A percentile compares a stretch with the other conserved stretches of the same genome.
Conservation (phyloP, 92 coral and sea anemone species). For the Zoanthus sansibaricus region DNA sequence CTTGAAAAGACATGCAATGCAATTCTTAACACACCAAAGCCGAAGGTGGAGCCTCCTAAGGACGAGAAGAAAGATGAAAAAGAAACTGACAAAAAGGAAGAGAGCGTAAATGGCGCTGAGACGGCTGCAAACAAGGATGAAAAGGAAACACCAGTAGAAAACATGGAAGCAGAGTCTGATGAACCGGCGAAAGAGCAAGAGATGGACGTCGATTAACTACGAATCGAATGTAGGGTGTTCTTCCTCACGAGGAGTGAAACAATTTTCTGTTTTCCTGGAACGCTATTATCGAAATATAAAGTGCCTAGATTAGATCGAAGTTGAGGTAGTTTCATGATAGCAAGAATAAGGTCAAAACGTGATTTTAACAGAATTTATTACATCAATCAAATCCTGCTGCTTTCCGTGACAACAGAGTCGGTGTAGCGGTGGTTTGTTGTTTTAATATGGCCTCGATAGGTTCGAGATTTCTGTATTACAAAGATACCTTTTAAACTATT, state of each 20-base stretch:
- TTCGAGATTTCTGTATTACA: background rate
- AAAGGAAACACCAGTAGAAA: slow-evolving; percentile 61
- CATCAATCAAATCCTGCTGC: background rate
- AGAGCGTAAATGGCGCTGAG: slow-evolving; percentile 24
- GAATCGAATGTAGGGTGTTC: background rate
- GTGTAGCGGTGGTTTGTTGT: background rate
- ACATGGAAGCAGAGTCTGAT: slow-evolving; percentile 48
- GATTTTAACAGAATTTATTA: background rate
- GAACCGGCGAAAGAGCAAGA: slow-evolving; percentile 28
- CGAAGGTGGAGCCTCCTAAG: slow-evolving; percentile 94
- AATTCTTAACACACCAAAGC: slow-evolving; percentile 89
- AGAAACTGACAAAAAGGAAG: slow-evolving; percentile 57
- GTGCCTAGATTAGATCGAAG: background rate
- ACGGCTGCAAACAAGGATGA: slow-evolving; percentile 41
- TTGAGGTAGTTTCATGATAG: background rate
- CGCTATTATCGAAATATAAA: background rate
- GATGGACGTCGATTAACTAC: slow-evolving; percentile 24
- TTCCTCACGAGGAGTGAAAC: background rate
- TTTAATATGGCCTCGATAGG: background rate
- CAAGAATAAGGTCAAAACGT: background rate
- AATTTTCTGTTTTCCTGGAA: background rate
- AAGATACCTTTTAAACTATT: background rate
- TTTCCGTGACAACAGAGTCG: background rate
- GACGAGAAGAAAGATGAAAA: slow-evolving; percentile 85
- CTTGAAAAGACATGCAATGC: slow-evolving; percentile 89